phyloP scores from a whole-genome alignment of 2,888 invertebrate species.

The Limnephilus lunatus region DNA sequence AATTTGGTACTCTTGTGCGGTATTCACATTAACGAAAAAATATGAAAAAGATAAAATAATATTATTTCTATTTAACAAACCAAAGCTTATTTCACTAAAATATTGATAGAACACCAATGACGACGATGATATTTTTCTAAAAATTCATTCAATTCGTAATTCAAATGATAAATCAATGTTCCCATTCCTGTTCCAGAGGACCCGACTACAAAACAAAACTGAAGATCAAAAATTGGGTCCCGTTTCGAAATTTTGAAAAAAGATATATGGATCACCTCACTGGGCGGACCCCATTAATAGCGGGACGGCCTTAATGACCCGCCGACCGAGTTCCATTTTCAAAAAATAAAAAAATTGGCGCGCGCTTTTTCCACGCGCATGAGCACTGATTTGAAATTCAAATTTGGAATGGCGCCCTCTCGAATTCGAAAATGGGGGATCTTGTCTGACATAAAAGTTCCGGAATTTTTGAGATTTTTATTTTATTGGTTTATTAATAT shows the following conservation, averaged over 20 bases:
- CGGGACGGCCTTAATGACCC: slow-evolving; percentile 22
- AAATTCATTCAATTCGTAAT: not conserved
- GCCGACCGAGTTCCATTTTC: slow-evolving; percentile 25
- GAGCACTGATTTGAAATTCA: slow-evolving; percentile 43
- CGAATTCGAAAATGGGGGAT: slow-evolving; percentile 13
- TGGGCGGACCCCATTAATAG: slow-evolving; percentile 2
- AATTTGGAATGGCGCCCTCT: slow-evolving; percentile 41
- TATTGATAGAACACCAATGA: not conserved
- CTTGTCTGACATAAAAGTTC: not conserved
- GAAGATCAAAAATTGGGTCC: not conserved
- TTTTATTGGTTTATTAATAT: too few relatives aligned
- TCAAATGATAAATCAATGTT: not conserved
- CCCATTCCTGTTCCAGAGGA: not conserved
- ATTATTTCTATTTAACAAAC: too few relatives aligned
- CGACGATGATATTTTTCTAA: not conserved
- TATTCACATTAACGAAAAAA: not conserved
- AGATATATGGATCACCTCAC: slow-evolving; percentile 24
- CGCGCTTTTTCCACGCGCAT: slow-evolving; percentile 43
- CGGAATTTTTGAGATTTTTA: not conserved
- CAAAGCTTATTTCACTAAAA: too few relatives aligned
- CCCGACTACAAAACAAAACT: not conserved
- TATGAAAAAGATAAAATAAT: too few relatives aligned
- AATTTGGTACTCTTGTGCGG: too few relatives aligned
- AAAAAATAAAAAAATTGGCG: slow-evolving; percentile 35
- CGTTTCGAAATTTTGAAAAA: slow-evolving; percentile 18